Percentiles rank a stretch among this genome's conserved stretches.
These are phyloP conservation scores for Villa cingulata DNA, from an alignment of 2,888 invertebrate genomes.

Conservation along the genomic window DNA sequence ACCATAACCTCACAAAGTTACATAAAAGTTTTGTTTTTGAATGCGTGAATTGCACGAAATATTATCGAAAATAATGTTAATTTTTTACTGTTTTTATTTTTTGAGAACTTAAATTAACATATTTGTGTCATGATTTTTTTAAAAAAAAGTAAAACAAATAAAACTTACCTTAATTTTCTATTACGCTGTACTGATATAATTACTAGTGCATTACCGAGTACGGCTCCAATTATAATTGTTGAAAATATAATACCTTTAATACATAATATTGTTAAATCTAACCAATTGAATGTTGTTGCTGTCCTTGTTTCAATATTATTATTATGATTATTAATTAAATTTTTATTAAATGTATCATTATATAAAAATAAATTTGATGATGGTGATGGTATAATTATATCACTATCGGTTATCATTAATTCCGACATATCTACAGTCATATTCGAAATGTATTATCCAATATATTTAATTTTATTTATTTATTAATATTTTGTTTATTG, in stretches of 20 bases:
- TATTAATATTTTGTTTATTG: too few species aligned
- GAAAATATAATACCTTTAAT: constrained; percentile 69
- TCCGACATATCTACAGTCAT: constrained; percentile 14
- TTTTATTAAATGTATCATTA: too few species aligned
- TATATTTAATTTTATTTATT: too few species aligned
- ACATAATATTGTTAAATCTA: constrained; percentile 45
- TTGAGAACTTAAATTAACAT: too few species aligned
- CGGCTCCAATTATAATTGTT: constrained; percentile 75
- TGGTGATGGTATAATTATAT: not conserved
- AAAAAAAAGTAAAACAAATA: too few species aligned
- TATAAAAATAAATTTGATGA: not conserved
- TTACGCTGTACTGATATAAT: constrained; percentile 37
- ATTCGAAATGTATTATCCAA: too few species aligned
- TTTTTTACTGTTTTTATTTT: too few species aligned
- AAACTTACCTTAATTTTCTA: constrained; percentile 36
- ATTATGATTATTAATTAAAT: not conserved
- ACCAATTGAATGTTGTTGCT: constrained; percentile 35
- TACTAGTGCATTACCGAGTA: constrained; percentile 84
- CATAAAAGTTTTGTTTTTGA: too few species aligned
- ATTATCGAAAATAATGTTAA: too few species aligned
- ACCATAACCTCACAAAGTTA: too few species aligned
- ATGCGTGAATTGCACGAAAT: too few species aligned
- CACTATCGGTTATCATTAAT: constrained; percentile 1
- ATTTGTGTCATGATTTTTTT: too few species aligned
- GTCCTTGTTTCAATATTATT: not conserved